Percentiles rank a stretch among this genome's conserved stretches.
phyloP scores from a whole-genome alignment of 64 coral and sea anemone species.

The Orbicella faveolata region DNA sequence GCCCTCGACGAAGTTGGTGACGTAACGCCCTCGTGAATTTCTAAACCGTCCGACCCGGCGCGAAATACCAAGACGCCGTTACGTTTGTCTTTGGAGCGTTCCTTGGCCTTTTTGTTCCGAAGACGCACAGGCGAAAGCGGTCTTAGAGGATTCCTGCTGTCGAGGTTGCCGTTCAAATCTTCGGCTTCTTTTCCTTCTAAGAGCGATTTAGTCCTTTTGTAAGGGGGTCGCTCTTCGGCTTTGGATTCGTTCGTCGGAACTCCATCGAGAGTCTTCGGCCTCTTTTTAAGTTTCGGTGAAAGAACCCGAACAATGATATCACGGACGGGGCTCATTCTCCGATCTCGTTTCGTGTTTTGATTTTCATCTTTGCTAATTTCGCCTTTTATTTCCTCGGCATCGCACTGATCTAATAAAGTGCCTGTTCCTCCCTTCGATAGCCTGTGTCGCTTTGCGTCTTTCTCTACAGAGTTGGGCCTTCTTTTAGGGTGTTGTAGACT shows the following conservation, averaged over 20 bases:
- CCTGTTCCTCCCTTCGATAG: background rate
- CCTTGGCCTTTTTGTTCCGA: slow-evolving; percentile 34
- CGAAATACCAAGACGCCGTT: slow-evolving; percentile 75
- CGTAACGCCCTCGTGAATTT: slow-evolving; percentile 59
- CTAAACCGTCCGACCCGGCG: slow-evolving; percentile 61
- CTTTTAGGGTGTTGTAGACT: slow-evolving; percentile 16
- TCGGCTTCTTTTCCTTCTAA: slow-evolving; percentile 66
- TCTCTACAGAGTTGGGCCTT: background rate
- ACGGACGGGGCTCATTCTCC: slow-evolving; percentile 77
- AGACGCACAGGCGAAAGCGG: slow-evolving; percentile 50
- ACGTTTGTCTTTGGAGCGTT: slow-evolving; percentile 46
- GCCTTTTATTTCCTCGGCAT: slow-evolving; percentile 7
- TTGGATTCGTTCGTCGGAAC: slow-evolving; percentile 17
- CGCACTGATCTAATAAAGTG: background rate
- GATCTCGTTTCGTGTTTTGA: slow-evolving; percentile 40
- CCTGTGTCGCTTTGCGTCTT: slow-evolving; percentile 1
- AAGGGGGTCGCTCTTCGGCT: background rate
- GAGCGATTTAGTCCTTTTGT: slow-evolving; percentile 66
- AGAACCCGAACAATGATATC: slow-evolving; percentile 81
- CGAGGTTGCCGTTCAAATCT: background rate
- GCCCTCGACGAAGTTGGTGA: slow-evolving; percentile 21
- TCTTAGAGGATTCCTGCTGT: slow-evolving; percentile 9
- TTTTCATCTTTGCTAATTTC: slow-evolving; percentile 27
- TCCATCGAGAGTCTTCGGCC: slow-evolving; percentile 81
- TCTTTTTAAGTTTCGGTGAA: slow-evolving; percentile 77